Evolutionary conservation across 2,888 invertebrate genomes (phyloP).

Genomic region (Choristoneura rosaceana): DNA sequence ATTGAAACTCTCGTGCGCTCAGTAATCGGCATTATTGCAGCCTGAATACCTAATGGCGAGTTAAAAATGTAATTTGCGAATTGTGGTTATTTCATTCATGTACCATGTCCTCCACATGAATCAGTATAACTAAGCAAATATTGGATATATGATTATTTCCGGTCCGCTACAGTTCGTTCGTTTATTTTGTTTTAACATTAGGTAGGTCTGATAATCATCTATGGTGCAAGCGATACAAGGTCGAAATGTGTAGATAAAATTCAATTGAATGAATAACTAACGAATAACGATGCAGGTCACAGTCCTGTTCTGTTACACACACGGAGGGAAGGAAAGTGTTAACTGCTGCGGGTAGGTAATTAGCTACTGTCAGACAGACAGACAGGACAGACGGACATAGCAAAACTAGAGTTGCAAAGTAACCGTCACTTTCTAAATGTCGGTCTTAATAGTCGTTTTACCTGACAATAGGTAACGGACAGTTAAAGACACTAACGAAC

Average conservation of each 20-base stretch:
- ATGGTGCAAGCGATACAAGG: slow-evolving; percentile 20
- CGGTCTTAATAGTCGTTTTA: no score
- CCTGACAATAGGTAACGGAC: no score
- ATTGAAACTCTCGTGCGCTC: slow-evolving; percentile 34
- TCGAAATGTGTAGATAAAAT: not conserved
- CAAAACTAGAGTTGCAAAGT: no score
- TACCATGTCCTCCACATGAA: slow-evolving; percentile 9
- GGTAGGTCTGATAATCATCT: slow-evolving; percentile 22
- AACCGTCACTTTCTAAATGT: no score
- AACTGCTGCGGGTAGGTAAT: no score
- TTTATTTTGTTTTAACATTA: slow-evolving; percentile 33
- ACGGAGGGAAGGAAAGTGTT: no score
- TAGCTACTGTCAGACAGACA: no score
- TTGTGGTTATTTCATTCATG: slow-evolving; percentile 11
- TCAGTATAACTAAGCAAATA: slow-evolving; percentile 19
- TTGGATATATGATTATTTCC: slow-evolving; percentile 32
- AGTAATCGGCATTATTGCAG: slow-evolving; percentile 25
- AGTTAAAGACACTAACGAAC: no score
- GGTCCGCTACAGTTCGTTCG: slow-evolving; percentile 27
- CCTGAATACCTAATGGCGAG: slow-evolving; percentile 32
- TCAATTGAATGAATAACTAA: no score
- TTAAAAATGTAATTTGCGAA: slow-evolving; percentile 31
- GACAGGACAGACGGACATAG: no score
- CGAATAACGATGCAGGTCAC: no score
- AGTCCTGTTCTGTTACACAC: no score